These are phyloP conservation scores for Siderastrea siderea DNA, from an alignment of 92 coral and sea anemone species.

Conservation along the genomic window DNA sequence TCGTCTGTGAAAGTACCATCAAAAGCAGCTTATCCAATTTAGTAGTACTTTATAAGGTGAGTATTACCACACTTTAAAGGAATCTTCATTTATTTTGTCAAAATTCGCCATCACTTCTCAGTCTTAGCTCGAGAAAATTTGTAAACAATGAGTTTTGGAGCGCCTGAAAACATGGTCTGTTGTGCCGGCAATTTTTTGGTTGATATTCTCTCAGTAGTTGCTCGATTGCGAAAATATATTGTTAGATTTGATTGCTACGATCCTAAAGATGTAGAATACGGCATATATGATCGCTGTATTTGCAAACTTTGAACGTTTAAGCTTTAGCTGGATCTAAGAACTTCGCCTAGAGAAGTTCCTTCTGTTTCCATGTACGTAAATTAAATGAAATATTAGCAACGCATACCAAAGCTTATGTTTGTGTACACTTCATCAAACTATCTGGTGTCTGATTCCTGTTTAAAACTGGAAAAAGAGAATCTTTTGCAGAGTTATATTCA, in stretches of 20 bases:
- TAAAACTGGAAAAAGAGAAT: neutral
- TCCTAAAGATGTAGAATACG: neutral
- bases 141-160: constrained; percentile 23
- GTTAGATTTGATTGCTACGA: neutral
- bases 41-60: neutral
- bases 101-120: neutral
- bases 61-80: neutral
- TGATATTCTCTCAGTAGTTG: no score
- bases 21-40: neutral
- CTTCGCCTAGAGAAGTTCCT: no score
- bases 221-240: neutral
- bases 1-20: neutral
- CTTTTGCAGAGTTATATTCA: neutral
- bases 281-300: neutral
- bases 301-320: neutral
- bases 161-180: neutral
- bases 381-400: no score
- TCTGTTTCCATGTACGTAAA: no score
- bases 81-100: neutral
- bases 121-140: constrained; percentile 8
- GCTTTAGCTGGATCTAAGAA: neutral
- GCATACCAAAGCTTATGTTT: no score
- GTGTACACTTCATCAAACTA: no score
- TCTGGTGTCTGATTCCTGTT: neutral
- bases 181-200: neutral